Evolutionary conservation across 2,113 vertebrate species (phyloP).

Genomic region (Dasyornis broadbenti): DNA sequence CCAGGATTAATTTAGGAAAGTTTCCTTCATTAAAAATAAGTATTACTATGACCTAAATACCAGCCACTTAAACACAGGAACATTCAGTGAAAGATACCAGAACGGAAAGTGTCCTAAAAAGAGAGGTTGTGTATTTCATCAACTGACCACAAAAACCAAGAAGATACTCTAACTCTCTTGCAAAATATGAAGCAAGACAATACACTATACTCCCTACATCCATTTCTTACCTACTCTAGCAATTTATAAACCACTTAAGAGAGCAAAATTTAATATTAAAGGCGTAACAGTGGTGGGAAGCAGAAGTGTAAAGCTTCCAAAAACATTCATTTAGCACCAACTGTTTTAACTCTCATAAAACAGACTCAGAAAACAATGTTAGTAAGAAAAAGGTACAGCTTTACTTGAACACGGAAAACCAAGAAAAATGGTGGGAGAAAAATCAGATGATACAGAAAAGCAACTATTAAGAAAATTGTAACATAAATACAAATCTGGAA

Average conservation of each 20-base stretch:
- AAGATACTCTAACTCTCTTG: not conserved
- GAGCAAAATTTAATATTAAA: not conserved
- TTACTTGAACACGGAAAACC: not conserved
- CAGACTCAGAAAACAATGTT: not conserved
- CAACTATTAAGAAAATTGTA: not conserved
- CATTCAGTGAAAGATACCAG: not conserved
- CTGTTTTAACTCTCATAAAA: not conserved
- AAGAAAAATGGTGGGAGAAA: not conserved
- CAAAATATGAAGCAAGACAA: not conserved
- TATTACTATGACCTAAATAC: not conserved
- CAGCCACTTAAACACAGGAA: not conserved
- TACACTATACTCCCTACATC: not conserved
- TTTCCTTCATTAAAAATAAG: not conserved
- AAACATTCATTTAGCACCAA: not conserved
- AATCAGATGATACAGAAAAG: not conserved
- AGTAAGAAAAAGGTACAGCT: not conserved
- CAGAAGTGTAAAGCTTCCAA: not conserved
- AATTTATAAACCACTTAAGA: not conserved
- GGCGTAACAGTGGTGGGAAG: not conserved
- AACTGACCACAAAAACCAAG: not conserved
- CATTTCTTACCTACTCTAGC: not conserved
- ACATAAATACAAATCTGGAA: not conserved
- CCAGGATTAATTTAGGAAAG: not conserved
- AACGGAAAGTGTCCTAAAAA: not conserved
- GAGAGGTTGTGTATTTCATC: not conserved